These are phyloP conservation scores for Homarus gammarus DNA, from an alignment of 2,888 invertebrate genomes.

Conservation along the genomic window DNA sequence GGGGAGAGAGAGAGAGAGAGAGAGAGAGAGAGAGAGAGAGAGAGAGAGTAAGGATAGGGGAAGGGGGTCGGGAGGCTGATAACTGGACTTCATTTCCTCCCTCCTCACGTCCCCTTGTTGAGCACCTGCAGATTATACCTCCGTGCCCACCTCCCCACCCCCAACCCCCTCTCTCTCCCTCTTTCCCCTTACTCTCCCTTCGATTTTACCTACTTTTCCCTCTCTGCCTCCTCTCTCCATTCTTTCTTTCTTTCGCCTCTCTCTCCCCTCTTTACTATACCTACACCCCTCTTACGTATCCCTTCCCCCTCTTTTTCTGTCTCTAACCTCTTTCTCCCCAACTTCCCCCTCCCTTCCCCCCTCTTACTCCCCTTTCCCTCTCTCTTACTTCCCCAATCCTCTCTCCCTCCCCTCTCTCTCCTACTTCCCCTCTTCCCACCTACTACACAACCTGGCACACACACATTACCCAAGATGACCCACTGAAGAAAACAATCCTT, in stretches of 20 bases:
- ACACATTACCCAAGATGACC: no score
- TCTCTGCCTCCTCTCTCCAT: no score
- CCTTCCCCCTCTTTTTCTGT: no score
- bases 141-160: background rate
- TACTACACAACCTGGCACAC: no score
- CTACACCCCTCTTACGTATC: background rate
- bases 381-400: background rate
- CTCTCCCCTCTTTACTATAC: background rate
- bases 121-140: conserved; percentile 5
- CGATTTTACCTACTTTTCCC: no score
- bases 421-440: background rate
- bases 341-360: no score
- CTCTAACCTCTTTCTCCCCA: no score
- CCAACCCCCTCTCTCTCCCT: background rate
- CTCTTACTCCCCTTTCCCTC: no score
- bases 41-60: conserved; percentile 28
- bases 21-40: conserved; percentile 35
- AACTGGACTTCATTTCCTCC: conserved; percentile 50
- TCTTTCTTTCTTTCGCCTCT: no score
- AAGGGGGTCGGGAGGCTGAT: conserved; percentile 31
- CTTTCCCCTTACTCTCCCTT: no score
- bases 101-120: background rate
- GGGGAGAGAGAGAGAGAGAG: background rate
- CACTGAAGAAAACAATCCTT: no score
- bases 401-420: background rate